A percentile compares a stretch with the other conserved stretches of the same genome.
These are phyloP conservation scores for Pyrocoelia pectoralis DNA, from an alignment of 2,888 invertebrate species.

Conservation along the genomic window DNA sequence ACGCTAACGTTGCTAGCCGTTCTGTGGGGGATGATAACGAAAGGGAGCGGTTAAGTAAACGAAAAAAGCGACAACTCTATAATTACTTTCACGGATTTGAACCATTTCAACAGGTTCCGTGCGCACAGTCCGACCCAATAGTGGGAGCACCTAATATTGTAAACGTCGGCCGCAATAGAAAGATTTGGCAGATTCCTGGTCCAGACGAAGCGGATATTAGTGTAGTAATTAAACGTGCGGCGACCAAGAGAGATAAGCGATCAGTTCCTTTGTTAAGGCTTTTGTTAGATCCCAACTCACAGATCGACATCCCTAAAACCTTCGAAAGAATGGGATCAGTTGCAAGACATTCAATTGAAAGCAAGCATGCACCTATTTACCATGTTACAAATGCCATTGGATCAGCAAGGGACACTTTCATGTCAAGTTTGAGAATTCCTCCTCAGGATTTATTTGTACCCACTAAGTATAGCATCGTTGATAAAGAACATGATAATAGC, in stretches of 20 bases:
- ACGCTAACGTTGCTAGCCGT: no score
- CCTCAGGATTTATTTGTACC: slow-evolving; percentile 55
- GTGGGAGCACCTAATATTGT: slow-evolving; percentile 16
- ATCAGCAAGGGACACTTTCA: slow-evolving; percentile 52
- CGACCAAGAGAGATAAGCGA: slow-evolving; percentile 21
- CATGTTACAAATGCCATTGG: slow-evolving; percentile 55
- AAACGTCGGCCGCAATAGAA: not conserved
- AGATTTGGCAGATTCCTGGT: not conserved
- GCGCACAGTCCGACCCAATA: slow-evolving; percentile 1
- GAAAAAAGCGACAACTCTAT: not conserved
- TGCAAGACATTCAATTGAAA: slow-evolving; percentile 53
- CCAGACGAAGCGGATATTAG: not conserved
- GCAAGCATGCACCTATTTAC: slow-evolving; percentile 54
- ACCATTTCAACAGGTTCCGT: not conserved
- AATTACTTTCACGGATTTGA: not conserved
- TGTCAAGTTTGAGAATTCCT: slow-evolving; percentile 53
- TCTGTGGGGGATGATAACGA: no score
- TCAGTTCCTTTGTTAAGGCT: slow-evolving; percentile 40
- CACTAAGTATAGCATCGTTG: slow-evolving; percentile 52
- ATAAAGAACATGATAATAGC: slow-evolving; percentile 29
- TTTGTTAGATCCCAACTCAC: slow-evolving; percentile 49
- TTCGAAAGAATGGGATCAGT: slow-evolving; percentile 54
- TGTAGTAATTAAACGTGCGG: not conserved
- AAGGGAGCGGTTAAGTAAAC: no score
- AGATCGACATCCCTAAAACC: slow-evolving; percentile 56